phyloP scores from a whole-genome alignment of 2,888 invertebrate species.

The Lycocerus yunnanus region DNA sequence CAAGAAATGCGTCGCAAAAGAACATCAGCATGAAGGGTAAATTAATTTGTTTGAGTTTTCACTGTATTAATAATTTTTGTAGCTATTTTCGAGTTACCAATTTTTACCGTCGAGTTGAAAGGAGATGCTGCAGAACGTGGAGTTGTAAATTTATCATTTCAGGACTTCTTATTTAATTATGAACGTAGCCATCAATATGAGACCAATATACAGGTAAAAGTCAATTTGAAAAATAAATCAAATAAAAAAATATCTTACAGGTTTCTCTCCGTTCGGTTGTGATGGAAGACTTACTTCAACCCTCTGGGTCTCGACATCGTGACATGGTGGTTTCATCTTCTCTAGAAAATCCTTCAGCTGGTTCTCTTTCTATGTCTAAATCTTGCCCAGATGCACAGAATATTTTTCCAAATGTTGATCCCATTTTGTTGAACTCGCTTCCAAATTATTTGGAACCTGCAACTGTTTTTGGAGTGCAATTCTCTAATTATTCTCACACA shows the following conservation, averaged over 20 bases:
- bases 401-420: slow-evolving; percentile 40
- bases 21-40: slow-evolving; percentile 35
- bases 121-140: slow-evolving; percentile 76
- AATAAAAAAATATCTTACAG: slow-evolving; percentile 46
- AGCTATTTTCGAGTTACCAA: slow-evolving; percentile 75
- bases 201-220: slow-evolving; percentile 68
- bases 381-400: slow-evolving; percentile 78
- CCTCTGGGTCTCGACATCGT: slow-evolving; percentile 78
- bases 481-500: neutral
- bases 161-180: slow-evolving; percentile 79
- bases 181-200: slow-evolving; percentile 70
- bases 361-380: slow-evolving; percentile 67
- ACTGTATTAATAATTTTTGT: slow-evolving; percentile 39
- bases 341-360: slow-evolving; percentile 50
- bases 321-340: slow-evolving; percentile 80
- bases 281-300: slow-evolving; percentile 88
- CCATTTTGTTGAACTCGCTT: slow-evolving; percentile 57
- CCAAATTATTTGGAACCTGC: slow-evolving; percentile 64
- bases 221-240: neutral
- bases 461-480: slow-evolving; percentile 54
- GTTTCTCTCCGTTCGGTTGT: slow-evolving; percentile 82
- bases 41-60: neutral
- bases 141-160: slow-evolving; percentile 83
- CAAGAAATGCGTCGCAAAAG: slow-evolving; percentile 10
- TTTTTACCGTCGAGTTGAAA: slow-evolving; percentile 75